Percentiles rank a stretch among this genome's conserved stretches.
phyloP scores from a whole-genome alignment of 2,888 invertebrate species.

The Phytoseiulus persimilis region DNA sequence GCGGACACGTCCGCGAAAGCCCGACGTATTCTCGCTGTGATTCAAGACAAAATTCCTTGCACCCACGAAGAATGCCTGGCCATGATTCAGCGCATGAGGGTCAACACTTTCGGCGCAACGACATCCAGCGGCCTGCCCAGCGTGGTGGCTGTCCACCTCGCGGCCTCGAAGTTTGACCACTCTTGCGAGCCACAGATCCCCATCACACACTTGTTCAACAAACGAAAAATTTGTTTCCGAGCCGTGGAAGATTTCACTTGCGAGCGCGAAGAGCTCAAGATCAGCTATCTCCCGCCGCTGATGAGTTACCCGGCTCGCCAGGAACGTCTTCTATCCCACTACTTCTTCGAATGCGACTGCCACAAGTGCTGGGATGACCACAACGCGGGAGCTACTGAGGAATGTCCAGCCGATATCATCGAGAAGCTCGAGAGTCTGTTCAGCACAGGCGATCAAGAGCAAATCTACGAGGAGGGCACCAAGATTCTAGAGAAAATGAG shows the following conservation, averaged over 20 bases:
- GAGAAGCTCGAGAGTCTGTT: neutral
- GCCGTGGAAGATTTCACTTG: constrained; percentile 32
- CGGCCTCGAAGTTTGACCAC: constrained; percentile 23
- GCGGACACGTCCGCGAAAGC: neutral
- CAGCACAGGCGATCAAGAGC: neutral
- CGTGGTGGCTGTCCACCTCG: constrained; percentile 19
- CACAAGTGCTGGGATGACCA: constrained; percentile 19
- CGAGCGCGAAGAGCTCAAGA: constrained; percentile 7
- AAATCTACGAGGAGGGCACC: constrained; percentile 1
- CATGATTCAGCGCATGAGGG: constrained; percentile 19
- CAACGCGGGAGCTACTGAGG: neutral
- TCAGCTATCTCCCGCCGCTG: constrained; percentile 14
- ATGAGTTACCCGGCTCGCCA: constrained; percentile 27
- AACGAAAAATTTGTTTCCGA: constrained; percentile 12
- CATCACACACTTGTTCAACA: constrained; percentile 10
- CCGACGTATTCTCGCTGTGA: neutral
- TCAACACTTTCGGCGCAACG: neutral
- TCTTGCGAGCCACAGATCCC: constrained; percentile 6
- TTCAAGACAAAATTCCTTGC: constrained; percentile 8
- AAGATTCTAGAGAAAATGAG: neutral
- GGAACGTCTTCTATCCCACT: constrained; percentile 6
- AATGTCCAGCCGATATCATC: neutral
- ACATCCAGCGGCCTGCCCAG: neutral
- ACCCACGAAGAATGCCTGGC: neutral
- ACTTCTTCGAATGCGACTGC: constrained; percentile 24